phyloP scores from a whole-genome alignment of 2,113 vertebrate genomes.

The Columba janthina region DNA sequence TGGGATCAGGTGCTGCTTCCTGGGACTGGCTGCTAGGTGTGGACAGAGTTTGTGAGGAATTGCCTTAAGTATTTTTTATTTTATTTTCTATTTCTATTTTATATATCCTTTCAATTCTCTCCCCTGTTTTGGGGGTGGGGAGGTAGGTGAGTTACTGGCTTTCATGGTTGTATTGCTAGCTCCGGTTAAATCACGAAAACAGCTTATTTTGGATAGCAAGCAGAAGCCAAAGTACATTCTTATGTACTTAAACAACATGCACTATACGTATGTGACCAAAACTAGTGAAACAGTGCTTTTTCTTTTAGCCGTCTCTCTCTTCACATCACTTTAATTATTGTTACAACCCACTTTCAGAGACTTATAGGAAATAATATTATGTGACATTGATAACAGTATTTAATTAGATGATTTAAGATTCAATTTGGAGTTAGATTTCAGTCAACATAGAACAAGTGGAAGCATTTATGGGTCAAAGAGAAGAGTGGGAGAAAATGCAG shows the following conservation, averaged over 20 bases:
- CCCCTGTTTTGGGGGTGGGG: too few species aligned
- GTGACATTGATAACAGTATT: slow-evolving; percentile 26
- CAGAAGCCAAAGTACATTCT: background rate
- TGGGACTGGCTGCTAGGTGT: too few species aligned
- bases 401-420: slow-evolving; percentile 32
- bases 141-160: too few species aligned
- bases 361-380: slow-evolving; percentile 18
- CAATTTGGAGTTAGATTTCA: background rate
- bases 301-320: slow-evolving; percentile 33
- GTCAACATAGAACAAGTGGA: background rate
- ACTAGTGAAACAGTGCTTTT: slow-evolving; percentile 9
- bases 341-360: slow-evolving; percentile 1
- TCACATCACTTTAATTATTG: background rate
- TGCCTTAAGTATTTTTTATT: too few species aligned
- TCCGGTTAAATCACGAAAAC: too few species aligned
- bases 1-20: too few species aligned
- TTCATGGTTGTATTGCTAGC: too few species aligned
- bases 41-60: too few species aligned
- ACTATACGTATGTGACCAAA: slow-evolving; percentile 20
- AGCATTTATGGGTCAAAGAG: background rate
- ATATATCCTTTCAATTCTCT: too few species aligned
- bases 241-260: background rate
- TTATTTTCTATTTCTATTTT: too few species aligned
- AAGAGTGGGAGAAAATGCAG: background rate
- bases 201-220: background rate